These are phyloP conservation scores for Thecophora atra DNA, from an alignment of 2,888 invertebrate genomes.

Conservation along the genomic window DNA sequence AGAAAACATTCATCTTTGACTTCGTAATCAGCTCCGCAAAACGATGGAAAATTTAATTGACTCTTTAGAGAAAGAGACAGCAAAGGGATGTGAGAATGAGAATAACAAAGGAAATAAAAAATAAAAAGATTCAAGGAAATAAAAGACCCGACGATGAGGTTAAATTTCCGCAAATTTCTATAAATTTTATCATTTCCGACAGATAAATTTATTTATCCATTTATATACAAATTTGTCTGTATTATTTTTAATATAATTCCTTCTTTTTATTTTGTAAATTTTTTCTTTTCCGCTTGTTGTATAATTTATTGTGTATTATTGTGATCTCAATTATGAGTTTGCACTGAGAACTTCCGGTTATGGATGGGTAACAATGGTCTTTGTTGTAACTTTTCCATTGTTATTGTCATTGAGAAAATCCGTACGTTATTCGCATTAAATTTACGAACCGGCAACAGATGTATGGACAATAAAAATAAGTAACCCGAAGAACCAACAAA, in stretches of 20 bases:
- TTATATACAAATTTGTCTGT: too few relatives aligned
- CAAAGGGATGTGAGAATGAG: too few relatives aligned
- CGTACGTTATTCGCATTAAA: neutral
- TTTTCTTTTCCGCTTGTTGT: neutral
- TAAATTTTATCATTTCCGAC: too few relatives aligned
- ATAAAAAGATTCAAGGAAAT: too few relatives aligned
- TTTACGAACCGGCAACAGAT: neutral
- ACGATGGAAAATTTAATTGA: too few relatives aligned
- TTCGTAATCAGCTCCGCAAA: too few relatives aligned
- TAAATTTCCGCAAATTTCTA: too few relatives aligned
- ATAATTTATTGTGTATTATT: neutral
- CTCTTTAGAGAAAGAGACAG: too few relatives aligned
- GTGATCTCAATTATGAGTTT: slow-evolving; percentile 8
- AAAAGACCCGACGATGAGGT: too few relatives aligned
- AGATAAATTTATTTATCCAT: too few relatives aligned
- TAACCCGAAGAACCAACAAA: neutral
- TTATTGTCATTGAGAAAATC: slow-evolving; percentile 14
- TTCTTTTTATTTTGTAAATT: neutral
- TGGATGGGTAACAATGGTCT: slow-evolving; percentile 8
- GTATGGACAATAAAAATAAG: neutral
- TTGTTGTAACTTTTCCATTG: slow-evolving; percentile 4
- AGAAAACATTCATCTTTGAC: neutral
- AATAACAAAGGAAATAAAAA: too few relatives aligned
- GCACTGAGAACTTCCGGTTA: slow-evolving; percentile 21
- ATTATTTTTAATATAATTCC: too few relatives aligned